Percentiles rank a stretch among this genome's conserved stretches.
Conservation (phyloP, 1,140 invertebrate genomes). For the Macrobrachium rosenbergii region DNA sequence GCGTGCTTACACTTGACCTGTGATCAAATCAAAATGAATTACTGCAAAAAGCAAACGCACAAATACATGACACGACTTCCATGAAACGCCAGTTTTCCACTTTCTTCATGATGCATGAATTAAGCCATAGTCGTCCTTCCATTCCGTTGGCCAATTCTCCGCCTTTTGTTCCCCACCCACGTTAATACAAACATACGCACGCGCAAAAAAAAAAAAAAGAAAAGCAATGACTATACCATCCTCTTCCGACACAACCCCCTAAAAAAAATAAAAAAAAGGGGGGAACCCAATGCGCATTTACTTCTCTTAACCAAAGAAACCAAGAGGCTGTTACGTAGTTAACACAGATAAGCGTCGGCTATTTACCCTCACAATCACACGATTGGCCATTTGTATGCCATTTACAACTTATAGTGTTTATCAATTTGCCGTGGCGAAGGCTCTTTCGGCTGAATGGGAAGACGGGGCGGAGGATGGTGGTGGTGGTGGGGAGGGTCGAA, state of each 20-base stretch:
- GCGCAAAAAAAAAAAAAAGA: background rate
- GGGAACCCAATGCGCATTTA: background rate
- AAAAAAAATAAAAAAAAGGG: background rate
- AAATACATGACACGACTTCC: too few relatives aligned
- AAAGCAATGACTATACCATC: too few relatives aligned
- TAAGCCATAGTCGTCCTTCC: too few relatives aligned
- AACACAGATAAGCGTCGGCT: constrained; percentile 1
- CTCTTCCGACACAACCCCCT: background rate
- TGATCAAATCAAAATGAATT: too few relatives aligned
- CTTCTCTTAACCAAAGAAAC: background rate
- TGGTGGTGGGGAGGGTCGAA: background rate
- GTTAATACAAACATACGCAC: too few relatives aligned
- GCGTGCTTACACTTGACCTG: too few relatives aligned
- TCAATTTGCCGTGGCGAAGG: background rate
- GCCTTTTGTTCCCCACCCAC: too few relatives aligned
- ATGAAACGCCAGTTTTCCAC: too few relatives aligned
- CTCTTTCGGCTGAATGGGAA: background rate
- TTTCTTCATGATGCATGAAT: too few relatives aligned
- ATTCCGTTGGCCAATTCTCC: too few relatives aligned
- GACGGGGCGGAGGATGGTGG: background rate
- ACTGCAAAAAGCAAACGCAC: too few relatives aligned
- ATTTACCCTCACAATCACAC: constrained; percentile 10
- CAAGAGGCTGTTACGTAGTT: constrained; percentile 1
- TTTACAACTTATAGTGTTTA: background rate
- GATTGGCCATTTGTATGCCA: background rate